These are phyloP conservation scores for Seira musarum DNA, from an alignment of 2,888 invertebrate species.

Conservation along the genomic window DNA sequence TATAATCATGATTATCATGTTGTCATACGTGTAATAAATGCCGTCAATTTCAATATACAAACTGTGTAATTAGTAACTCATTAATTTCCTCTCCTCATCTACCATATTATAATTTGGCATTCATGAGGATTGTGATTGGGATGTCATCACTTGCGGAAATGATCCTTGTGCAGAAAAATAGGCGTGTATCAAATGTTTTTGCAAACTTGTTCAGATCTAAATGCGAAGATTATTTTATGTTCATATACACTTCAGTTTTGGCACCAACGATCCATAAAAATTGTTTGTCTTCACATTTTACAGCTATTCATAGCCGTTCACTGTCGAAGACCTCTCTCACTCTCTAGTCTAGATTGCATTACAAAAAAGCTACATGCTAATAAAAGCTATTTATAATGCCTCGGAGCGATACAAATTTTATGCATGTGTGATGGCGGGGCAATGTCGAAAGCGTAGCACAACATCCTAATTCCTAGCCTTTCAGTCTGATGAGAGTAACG, in stretches of 20 bases:
- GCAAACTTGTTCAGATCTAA: background rate
- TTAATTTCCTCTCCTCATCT: background rate
- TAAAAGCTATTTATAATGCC: too few species aligned
- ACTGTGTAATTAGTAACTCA: conserved; percentile 8
- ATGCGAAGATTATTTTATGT: background rate
- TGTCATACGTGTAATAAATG: background rate
- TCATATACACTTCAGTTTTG: too few species aligned
- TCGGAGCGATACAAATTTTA: too few species aligned
- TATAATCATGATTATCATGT: background rate
- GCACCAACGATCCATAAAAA: background rate
- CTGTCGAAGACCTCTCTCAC: too few species aligned
- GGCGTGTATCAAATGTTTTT: background rate
- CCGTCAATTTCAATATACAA: too few species aligned
- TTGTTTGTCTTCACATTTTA: background rate
- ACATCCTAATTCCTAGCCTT: too few species aligned
- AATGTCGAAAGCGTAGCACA: too few species aligned
- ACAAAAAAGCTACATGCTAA: too few species aligned
- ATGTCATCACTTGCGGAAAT: conserved; percentile 49
- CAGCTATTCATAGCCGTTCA: too few species aligned
- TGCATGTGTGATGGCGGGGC: too few species aligned
- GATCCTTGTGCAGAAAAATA: conserved; percentile 22
- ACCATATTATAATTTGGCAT: background rate
- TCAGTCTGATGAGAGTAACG: too few species aligned
- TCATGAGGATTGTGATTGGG: conserved; percentile 2
- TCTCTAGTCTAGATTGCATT: too few species aligned